phyloP scores from a whole-genome alignment of 2,113 vertebrate species.

The Raja brachyura region DNA sequence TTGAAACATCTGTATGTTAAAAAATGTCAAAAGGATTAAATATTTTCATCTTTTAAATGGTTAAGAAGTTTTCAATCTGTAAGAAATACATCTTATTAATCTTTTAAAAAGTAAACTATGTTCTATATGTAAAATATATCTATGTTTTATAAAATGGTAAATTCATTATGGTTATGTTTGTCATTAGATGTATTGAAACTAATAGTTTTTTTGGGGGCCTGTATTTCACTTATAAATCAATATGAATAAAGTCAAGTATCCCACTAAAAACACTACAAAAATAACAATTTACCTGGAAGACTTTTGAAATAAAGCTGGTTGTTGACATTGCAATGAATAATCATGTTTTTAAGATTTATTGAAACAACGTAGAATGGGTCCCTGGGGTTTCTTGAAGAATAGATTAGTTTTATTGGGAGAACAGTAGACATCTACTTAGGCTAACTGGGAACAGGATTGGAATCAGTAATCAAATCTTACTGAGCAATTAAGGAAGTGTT shows the following conservation, averaged over 20 bases:
- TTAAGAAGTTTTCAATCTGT: background rate
- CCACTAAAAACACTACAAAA: background rate
- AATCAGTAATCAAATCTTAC: background rate
- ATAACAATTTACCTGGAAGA: background rate
- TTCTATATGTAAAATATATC: background rate
- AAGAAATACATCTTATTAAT: background rate
- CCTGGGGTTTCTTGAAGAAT: background rate
- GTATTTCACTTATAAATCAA: background rate
- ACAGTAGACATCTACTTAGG: background rate
- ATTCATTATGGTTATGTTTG: background rate
- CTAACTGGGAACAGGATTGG: background rate
- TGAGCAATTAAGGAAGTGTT: background rate
- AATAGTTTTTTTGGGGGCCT: background rate
- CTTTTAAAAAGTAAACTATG: background rate
- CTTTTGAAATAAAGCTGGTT: conserved; percentile 6
- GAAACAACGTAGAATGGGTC: background rate
- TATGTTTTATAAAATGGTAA: background rate
- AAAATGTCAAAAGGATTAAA: background rate
- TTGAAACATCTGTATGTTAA: background rate
- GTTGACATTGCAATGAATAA: background rate
- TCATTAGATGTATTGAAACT: background rate
- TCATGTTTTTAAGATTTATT: background rate
- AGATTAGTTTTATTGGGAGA: background rate
- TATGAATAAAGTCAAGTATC: background rate
- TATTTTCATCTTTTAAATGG: background rate